phyloP scores from a whole-genome alignment of 2,888 invertebrate genomes.

The Tanypteryx hageni region DNA sequence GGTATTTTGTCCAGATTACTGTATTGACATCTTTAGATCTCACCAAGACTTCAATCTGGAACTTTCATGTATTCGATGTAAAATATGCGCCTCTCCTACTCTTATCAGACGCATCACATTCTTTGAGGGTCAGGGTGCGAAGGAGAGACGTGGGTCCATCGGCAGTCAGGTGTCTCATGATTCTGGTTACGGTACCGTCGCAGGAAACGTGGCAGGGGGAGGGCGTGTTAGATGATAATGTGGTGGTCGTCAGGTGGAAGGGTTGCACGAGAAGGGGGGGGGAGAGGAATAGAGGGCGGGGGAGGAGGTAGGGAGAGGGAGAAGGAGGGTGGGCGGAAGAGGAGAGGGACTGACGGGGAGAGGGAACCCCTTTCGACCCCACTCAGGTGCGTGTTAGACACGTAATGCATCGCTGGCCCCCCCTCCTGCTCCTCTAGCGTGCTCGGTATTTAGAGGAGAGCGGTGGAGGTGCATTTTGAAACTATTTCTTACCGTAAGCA shows the following conservation, averaged over 20 bases:
- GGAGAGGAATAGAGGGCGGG: not conserved
- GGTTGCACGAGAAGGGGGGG: not conserved
- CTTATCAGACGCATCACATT: not conserved
- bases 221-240: not conserved
- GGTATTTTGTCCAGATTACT: too few relatives aligned
- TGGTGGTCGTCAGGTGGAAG: not conserved
- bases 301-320: not conserved
- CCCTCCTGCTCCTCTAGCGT: not conserved
- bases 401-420: not conserved
- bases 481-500: not conserved
- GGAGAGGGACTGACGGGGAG: not conserved
- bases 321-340: not conserved
- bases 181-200: conserved; percentile 31
- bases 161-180: conserved; percentile 33
- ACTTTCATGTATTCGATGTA: too few relatives aligned
- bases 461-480: not conserved
- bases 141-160: not conserved
- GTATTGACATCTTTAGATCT: too few relatives aligned
- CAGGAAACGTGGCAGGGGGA: conserved; percentile 19
- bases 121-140: not conserved
- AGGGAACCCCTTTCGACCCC: not conserved
- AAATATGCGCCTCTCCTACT: too few relatives aligned
- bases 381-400: not conserved
- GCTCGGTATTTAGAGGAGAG: too few relatives aligned
- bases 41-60: too few relatives aligned